Evolutionary conservation across 2,888 invertebrate species (phyloP).

Genomic region (Drosophila koepferae): DNA sequence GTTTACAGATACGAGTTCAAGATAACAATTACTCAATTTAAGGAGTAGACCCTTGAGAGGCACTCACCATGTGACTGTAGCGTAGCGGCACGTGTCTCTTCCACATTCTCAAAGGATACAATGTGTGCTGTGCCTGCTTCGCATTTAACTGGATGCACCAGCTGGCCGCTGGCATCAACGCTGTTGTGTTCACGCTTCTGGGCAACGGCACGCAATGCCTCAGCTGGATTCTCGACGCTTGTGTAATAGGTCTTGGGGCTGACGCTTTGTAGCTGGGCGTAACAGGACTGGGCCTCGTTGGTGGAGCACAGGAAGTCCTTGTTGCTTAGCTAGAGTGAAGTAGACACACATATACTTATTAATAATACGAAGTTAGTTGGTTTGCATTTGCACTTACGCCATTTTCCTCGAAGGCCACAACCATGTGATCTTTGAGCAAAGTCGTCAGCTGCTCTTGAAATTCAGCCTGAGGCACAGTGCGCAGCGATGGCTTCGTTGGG

Average conservation of each 20-base stretch:
- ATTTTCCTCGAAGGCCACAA: constrained; percentile 86
- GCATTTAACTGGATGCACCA: constrained; percentile 77
- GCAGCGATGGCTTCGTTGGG: constrained; percentile 71
- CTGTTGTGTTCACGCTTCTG: constrained; percentile 81
- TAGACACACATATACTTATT: neutral
- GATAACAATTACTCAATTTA: neutral
- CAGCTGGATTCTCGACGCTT: constrained; percentile 87
- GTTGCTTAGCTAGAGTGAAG: constrained; percentile 84
- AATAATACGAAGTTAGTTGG: neutral
- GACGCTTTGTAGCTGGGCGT: constrained; percentile 83
- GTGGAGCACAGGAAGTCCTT: constrained; percentile 86
- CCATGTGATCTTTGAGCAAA: constrained; percentile 80
- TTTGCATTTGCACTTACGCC: constrained; percentile 83
- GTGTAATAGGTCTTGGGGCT: constrained; percentile 87
- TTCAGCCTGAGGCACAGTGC: constrained; percentile 72
- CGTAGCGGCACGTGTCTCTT: constrained; percentile 86
- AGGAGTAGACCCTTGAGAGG: neutral
- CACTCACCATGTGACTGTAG: constrained; percentile 74
- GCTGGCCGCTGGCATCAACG: constrained; percentile 69
- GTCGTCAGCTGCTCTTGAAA: constrained; percentile 70
- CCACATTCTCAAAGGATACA: constrained; percentile 87
- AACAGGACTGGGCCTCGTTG: constrained; percentile 83
- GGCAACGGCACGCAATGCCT: constrained; percentile 86
- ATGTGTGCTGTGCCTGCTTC: constrained; percentile 86
- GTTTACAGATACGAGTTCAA: neutral